Evolutionary conservation across 1,140 invertebrate species (phyloP), one percentile per base, ranked within the genome.

Genomic region (Ladona fulva): DNA sequence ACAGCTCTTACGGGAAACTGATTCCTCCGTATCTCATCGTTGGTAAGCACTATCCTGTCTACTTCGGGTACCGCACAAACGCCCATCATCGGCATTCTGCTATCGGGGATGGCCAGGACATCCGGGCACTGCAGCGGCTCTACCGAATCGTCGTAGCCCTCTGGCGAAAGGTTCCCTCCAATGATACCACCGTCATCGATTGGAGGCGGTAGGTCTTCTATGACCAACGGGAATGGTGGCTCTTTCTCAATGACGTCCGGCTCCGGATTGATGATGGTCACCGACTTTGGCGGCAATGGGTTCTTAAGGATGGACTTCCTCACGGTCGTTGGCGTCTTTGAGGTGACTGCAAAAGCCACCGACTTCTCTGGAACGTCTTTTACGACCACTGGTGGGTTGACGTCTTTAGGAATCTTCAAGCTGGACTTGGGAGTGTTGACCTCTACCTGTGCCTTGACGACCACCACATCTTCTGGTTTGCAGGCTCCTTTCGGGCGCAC

Each of bases 301-400:
- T 66, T 66, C 52, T 66, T 66, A 22, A 66, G 52, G 52, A 66
- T 66, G 52, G 52, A 66, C 52, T 66, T 66, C 12, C 52, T 66
- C 52, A 66, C 52, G 16, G 52, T 66, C 5, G 52, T 66, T 3
- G 52, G 52, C 52, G 52, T 66, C 52, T 66, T 66, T 5, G 52
- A 16, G 52, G 16, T 3, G 16, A 22, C 52, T 3, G 52, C 14
- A 12, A 66, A 66, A 5, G 52, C 52, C 12, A 66, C 52, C 52
- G 52, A 19, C 52, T 66, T 66, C 52, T 66, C 52, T 6, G 52
- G 52, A 16, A 22, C 52, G 52, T 66, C 52, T 22, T 22, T 66
- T 1, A 37, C 29, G 3, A 37, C 29, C 29, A 8, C 1, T 8
- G 29, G 29, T 37, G 29, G 29, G 52, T 22, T 22, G 5, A 22